These are phyloP conservation scores for Cerastoderma edule DNA, from an alignment of 2,888 invertebrate species.

Conservation along the genomic window DNA sequence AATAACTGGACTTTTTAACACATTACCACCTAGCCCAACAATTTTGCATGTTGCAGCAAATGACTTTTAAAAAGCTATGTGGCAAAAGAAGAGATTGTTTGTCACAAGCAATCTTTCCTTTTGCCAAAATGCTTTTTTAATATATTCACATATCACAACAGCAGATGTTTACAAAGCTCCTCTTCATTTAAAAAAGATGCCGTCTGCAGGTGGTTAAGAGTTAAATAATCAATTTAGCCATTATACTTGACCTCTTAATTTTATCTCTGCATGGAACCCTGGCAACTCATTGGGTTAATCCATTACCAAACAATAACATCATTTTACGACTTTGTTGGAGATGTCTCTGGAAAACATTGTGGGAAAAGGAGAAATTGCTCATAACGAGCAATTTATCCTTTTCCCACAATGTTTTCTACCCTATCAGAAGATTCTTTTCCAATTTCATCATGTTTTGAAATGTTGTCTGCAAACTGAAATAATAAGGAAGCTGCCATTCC, in stretches of 20 bases:
- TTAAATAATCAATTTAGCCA: not conserved
- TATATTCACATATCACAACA: not conserved
- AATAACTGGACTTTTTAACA: too few species aligned
- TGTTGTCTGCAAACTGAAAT: too few species aligned
- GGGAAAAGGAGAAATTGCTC: constrained; percentile 14
- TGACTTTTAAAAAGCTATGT: not conserved
- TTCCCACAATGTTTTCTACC: too few species aligned
- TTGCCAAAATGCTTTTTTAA: not conserved
- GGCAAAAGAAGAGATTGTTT: not conserved
- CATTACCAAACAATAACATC: not conserved
- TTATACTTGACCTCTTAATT: not conserved
- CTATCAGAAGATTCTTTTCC: too few species aligned
- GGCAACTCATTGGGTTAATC: not conserved
- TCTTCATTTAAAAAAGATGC: too few species aligned
- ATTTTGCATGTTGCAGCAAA: not conserved
- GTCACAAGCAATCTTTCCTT: not conserved
- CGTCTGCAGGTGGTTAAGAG: not conserved
- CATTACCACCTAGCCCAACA: too few species aligned
- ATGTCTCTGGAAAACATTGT: not conserved
- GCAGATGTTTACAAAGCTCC: too few species aligned
- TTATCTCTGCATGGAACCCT: not conserved
- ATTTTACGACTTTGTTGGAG: not conserved
- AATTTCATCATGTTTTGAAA: too few species aligned
- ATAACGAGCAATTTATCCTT: constrained; percentile 7
- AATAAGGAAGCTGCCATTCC: too few species aligned